These are phyloP conservation scores for Falco biarmicus DNA, from an alignment of 2,797 vertebrate species.

Conservation along the genomic window DNA sequence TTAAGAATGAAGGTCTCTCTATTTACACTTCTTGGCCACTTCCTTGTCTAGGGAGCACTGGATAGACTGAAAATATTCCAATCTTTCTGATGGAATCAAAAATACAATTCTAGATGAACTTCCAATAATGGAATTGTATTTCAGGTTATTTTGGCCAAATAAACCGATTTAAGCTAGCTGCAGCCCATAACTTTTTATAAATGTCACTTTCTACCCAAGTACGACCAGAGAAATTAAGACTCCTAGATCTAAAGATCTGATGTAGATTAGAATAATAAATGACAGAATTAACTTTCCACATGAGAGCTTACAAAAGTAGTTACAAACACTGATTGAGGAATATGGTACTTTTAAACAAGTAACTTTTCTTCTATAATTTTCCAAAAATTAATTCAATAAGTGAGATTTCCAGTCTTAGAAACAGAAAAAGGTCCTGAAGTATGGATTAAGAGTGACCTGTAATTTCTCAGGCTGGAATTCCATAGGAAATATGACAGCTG, in stretches of 20 bases:
- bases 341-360: neutral
- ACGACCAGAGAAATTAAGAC: neutral
- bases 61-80: neutral
- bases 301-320: neutral
- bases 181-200: neutral
- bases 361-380: neutral
- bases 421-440: neutral
- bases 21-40: neutral
- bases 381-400: neutral
- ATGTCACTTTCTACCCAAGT: neutral
- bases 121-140: neutral
- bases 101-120: neutral
- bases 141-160: neutral
- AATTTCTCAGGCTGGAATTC: constrained; percentile 1
- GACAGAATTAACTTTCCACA: neutral
- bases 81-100: neutral
- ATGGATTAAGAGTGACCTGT: neutral
- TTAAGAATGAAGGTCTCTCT: neutral
- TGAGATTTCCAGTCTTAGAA: neutral
- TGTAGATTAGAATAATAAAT: neutral
- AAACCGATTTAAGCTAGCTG: neutral
- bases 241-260: neutral
- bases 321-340: neutral
- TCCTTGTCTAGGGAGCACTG: neutral
- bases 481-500: neutral